Evolutionary conservation across 2,888 invertebrate species (phyloP).

Genomic region (Agriopis aurantiaria): DNA sequence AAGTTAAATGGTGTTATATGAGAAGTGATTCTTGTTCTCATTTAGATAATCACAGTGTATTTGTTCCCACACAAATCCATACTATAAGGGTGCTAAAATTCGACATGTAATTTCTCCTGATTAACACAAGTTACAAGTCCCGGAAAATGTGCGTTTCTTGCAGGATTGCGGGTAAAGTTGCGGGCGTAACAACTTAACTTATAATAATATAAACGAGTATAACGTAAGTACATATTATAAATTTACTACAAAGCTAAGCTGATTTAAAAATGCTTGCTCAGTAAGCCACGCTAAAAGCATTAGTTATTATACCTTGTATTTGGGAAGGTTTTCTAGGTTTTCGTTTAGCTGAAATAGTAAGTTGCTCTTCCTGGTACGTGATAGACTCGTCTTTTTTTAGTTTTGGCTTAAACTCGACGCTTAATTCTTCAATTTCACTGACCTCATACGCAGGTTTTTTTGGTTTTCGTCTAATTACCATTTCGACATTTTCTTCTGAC

Average conservation of each 20-base stretch:
- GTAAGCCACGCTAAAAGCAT: conserved; percentile 10
- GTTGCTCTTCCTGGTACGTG: conserved; percentile 88
- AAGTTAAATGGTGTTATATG: too few species aligned
- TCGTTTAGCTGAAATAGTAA: conserved; percentile 89
- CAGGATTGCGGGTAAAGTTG: background rate
- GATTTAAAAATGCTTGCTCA: conserved; percentile 1
- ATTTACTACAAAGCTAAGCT: conserved; percentile 4
- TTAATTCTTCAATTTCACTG: conserved; percentile 88
- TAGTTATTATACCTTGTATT: conserved; percentile 86
- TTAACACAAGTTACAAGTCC: background rate
- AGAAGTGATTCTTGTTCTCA: too few species aligned
- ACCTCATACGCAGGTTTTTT: conserved; percentile 87
- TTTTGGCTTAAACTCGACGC: conserved; percentile 84
- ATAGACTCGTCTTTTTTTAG: conserved; percentile 63
- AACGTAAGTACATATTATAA: too few species aligned
- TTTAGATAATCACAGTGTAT: too few species aligned
- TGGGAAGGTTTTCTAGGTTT: conserved; percentile 88
- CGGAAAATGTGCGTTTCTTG: background rate
- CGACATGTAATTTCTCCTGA: too few species aligned
- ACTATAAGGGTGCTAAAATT: too few species aligned
- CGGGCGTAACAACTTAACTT: background rate
- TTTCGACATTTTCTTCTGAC: conserved; percentile 86
- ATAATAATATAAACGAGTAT: background rate
- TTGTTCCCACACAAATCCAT: too few species aligned
- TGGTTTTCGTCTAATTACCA: conserved; percentile 79